phyloP scores from a whole-genome alignment of 2,797 vertebrate genomes.

The Sebastes taczanowskii region DNA sequence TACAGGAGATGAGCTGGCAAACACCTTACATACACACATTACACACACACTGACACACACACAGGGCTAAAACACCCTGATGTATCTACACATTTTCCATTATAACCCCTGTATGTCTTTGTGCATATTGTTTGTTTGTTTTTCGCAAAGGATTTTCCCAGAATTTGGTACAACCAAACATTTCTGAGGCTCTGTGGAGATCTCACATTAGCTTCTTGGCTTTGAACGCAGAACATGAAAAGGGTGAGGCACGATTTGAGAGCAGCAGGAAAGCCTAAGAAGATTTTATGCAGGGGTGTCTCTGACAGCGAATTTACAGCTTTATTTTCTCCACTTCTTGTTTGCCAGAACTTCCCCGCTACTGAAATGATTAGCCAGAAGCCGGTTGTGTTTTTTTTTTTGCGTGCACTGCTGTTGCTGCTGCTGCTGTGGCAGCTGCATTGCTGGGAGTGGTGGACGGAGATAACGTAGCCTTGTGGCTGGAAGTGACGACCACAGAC shows the following conservation, averaged over 20 bases:
- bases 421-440: conserved; percentile 36
- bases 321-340: conserved; percentile 18
- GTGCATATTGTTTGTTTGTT: conserved; percentile 9
- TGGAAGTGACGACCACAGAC: conserved; percentile 56
- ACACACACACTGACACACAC: not conserved
- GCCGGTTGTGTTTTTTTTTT: conserved; percentile 40
- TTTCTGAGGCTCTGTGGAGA: conserved; percentile 37
- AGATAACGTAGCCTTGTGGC: conserved; percentile 69
- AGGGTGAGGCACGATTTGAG: conserved; percentile 50
- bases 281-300: conserved; percentile 60
- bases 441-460: conserved; percentile 66
- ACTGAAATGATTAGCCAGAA: conserved; percentile 64
- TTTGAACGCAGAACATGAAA: conserved; percentile 58
- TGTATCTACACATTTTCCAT: not conserved
- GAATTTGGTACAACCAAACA: not conserved
- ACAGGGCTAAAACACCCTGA: not conserved
- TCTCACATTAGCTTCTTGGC: conserved; percentile 53
- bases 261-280: conserved; percentile 57
- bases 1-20: not conserved
- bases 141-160: conserved; percentile 8
- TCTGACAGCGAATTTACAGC: conserved; percentile 53
- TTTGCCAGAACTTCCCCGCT: conserved; percentile 58
- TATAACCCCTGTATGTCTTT: not conserved
- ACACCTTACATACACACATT: not conserved
- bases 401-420: not conserved